phyloP scores from a whole-genome alignment of 2,113 vertebrate species.

The Oxyruncus cristatus region DNA sequence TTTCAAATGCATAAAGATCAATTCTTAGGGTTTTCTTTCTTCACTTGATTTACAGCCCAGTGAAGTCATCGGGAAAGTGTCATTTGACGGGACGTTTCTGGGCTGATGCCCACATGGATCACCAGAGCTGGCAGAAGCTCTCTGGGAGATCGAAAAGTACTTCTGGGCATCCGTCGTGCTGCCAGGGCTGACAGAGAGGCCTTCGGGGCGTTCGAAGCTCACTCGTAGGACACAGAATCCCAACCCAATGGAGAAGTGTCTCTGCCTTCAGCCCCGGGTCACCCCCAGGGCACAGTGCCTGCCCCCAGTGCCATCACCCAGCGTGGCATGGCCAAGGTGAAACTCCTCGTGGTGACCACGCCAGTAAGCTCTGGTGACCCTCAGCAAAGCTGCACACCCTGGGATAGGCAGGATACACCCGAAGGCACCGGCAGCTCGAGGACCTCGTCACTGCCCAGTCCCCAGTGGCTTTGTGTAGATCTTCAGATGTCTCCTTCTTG shows the following conservation, averaged over 20 bases:
- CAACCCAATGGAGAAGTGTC: fast-evolving
- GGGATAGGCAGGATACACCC: neutral
- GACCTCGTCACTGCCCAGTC: neutral
- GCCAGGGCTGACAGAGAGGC: neutral
- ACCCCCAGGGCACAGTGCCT: neutral
- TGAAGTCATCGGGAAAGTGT: neutral
- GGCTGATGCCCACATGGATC: neutral
- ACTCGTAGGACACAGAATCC: neutral
- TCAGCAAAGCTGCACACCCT: neutral
- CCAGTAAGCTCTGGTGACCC: neutral
- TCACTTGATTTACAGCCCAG: neutral
- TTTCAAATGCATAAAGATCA: neutral
- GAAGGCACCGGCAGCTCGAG: neutral
- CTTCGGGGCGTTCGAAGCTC: neutral
- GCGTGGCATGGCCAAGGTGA: neutral
- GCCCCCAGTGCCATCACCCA: neutral
- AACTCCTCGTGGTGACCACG: fast-evolving
- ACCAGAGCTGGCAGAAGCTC: neutral
- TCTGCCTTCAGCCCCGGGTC: neutral
- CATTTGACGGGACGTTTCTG: neutral
- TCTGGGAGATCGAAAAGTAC: neutral
- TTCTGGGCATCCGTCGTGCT: neutral
- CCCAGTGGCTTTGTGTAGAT: neutral
- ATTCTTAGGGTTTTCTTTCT: neutral
- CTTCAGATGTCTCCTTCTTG: neutral